phyloP scores from a whole-genome alignment of 2,113 vertebrate species.

The Chroicocephalus ridibundus region DNA sequence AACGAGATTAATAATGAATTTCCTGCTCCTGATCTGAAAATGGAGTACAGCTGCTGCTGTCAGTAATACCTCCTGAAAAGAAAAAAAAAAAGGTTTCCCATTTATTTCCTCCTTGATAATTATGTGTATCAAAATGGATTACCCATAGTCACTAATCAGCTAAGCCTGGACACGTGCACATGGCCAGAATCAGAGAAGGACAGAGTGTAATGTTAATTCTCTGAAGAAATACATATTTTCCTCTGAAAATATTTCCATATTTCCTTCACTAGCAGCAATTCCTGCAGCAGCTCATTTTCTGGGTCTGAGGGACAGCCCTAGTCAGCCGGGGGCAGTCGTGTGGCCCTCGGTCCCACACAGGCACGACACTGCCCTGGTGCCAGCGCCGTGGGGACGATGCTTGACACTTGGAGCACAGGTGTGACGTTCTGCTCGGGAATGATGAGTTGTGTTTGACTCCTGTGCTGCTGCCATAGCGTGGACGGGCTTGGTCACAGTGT shows the following conservation, averaged over 20 bases:
- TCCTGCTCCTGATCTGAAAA: not conserved
- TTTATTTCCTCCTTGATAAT: not conserved
- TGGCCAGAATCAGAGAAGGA: fast-evolving
- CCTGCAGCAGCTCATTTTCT: not conserved
- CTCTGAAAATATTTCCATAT: not conserved
- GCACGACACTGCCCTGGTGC: not conserved
- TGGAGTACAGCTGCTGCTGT: not conserved
- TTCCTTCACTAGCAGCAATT: not conserved
- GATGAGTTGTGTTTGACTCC: not conserved
- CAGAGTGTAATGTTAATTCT: too few relatives aligned
- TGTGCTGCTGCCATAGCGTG: not conserved
- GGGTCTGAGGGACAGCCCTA: not conserved
- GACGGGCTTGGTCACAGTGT: fast-evolving
- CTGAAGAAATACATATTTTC: not conserved
- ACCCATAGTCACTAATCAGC: not conserved
- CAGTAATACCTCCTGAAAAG: not conserved
- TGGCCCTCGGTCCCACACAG: not conserved
- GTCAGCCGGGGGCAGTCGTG: not conserved
- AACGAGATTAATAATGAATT: not conserved
- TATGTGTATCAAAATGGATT: too few relatives aligned
- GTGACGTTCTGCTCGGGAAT: not conserved
- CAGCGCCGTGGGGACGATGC: not conserved
- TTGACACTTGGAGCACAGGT: not conserved
- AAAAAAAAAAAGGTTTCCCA: not conserved
- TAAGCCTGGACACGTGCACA: fast-evolving